A percentile compares a stretch with the other conserved stretches of the same genome.
These are phyloP conservation scores for Strix uralensis DNA, from an alignment of 2,113 vertebrate species.

Conservation along the genomic window DNA sequence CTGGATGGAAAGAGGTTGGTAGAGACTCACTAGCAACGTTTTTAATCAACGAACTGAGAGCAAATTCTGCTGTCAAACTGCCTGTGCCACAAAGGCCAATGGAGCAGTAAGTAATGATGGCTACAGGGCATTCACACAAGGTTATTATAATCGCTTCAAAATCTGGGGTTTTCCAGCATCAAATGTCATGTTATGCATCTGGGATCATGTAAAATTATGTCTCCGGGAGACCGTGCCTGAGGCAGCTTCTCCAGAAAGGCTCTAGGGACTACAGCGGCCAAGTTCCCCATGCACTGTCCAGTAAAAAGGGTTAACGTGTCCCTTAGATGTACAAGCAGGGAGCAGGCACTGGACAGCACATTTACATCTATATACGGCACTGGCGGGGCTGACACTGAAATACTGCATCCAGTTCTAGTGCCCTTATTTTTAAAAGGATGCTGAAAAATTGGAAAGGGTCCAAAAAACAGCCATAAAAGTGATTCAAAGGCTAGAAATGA, in stretches of 20 bases:
- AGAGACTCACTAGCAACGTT: not conserved
- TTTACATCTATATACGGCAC: not conserved
- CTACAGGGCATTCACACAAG: not conserved
- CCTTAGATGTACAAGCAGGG: not conserved
- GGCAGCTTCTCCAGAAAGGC: not conserved
- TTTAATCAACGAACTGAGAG: not conserved
- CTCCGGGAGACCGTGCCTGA: not conserved
- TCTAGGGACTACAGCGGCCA: not conserved
- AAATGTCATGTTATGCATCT: not conserved
- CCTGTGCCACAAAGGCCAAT: not conserved
- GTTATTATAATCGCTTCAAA: not conserved
- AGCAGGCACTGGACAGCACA: not conserved
- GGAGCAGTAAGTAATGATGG: not conserved
- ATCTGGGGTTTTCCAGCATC: not conserved
- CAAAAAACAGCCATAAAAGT: not conserved
- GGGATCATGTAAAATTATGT: not conserved
- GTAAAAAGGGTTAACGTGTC: not conserved
- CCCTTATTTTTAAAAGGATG: not conserved
- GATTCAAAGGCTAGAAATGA: constrained; percentile 24
- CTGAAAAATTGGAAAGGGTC: constrained; percentile 18
- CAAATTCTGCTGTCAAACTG: not conserved
- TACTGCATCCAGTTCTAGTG: not conserved
- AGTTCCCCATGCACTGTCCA: not conserved
- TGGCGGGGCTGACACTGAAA: not conserved
- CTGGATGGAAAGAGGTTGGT: not conserved